Percentiles rank a stretch among this genome's conserved stretches.
These are phyloP conservation scores for Archocentrus centrarchus DNA, from an alignment of 2,113 vertebrate genomes.

Conservation along the genomic window DNA sequence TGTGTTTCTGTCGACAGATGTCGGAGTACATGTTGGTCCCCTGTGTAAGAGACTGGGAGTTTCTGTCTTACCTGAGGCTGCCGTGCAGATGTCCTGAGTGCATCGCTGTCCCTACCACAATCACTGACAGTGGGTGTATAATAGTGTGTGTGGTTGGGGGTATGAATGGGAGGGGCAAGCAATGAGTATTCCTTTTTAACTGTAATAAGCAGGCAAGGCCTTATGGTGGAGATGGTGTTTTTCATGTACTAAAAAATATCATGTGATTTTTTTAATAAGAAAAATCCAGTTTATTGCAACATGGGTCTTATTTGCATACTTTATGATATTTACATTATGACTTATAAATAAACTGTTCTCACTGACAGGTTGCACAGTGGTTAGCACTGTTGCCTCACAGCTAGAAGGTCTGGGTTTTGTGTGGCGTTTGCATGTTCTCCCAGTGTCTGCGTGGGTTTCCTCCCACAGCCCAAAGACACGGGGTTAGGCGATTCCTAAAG, in stretches of 20 bases:
- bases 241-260: neutral
- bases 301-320: neutral
- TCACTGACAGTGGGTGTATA: constrained; percentile 15
- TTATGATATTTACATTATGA: neutral
- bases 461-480: too few relatives aligned
- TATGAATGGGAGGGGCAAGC: neutral
- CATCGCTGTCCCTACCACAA: constrained; percentile 66
- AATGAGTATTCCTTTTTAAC: constrained; percentile 5
- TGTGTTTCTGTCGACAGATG: constrained; percentile 76
- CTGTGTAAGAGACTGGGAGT: constrained; percentile 63
- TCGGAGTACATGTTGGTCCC: constrained; percentile 70
- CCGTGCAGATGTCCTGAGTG: constrained; percentile 81
- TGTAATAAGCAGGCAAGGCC: constrained; percentile 7
- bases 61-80: constrained; percentile 82
- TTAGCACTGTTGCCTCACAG: too few relatives aligned
- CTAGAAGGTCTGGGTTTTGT: too few relatives aligned
- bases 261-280: neutral
- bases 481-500: too few relatives aligned
- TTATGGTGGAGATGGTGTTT: constrained; percentile 11
- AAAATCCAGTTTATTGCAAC: neutral
- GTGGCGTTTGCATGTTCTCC: too few relatives aligned
- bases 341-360: neutral
- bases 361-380: too few relatives aligned
- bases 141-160: neutral
- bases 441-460: too few relatives aligned